A percentile compares a stretch with the other conserved stretches of the same genome.
Conservation (phyloP, 2,113 vertebrate genomes). For the Regulus satrapa region DNA sequence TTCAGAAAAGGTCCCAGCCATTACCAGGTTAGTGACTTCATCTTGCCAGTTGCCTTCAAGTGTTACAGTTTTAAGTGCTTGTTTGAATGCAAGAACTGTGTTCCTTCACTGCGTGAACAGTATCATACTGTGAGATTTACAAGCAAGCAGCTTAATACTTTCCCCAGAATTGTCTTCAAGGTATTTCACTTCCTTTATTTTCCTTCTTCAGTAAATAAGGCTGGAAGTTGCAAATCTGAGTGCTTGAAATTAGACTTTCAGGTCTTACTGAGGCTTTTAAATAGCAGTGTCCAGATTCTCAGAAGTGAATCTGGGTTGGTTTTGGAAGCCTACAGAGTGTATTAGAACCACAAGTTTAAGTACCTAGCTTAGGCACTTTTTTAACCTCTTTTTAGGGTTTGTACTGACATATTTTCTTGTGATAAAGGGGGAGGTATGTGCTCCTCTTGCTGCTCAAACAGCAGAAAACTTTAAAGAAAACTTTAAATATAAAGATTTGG, state of each 20-base stretch:
- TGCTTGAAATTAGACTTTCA: slow-evolving; percentile 21
- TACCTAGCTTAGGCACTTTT: background rate
- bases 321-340: background rate
- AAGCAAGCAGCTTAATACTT: slow-evolving; percentile 30
- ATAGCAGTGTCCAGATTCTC: background rate
- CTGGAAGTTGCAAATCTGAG: background rate
- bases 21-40: slow-evolving; percentile 30
- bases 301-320: background rate
- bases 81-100: slow-evolving; percentile 22
- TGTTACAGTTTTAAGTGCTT: slow-evolving; percentile 5
- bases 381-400: background rate
- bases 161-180: slow-evolving; percentile 26
- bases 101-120: background rate
- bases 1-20: background rate
- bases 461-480: background rate
- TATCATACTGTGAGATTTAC: slow-evolving; percentile 59
- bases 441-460: background rate
- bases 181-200: slow-evolving; percentile 27
- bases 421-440: background rate
- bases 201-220: slow-evolving; percentile 9
- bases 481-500: background rate
- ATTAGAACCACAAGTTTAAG: background rate
- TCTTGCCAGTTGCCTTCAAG: background rate
- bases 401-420: background rate
- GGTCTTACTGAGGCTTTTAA: slow-evolving; percentile 22